Conservation (phyloP, 1,140 invertebrate species). For the Drusus annulatus region DNA sequence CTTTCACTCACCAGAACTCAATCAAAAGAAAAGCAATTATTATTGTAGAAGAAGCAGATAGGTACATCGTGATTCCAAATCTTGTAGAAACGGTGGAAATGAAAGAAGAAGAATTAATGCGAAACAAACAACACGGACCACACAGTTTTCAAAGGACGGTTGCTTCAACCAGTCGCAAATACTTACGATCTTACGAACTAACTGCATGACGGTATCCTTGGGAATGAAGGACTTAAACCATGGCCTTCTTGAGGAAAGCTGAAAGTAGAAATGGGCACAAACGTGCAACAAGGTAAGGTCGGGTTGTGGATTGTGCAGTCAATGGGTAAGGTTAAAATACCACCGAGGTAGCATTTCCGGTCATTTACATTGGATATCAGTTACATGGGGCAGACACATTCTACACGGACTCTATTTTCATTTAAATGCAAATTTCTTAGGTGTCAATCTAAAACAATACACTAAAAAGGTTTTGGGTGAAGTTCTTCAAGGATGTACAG, state of each 20-base stretch:
- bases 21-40: slow-evolving; percentile 9
- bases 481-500: too few relatives aligned
- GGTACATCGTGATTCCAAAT: background rate
- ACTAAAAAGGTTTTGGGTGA: too few relatives aligned
- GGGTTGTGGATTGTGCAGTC: slow-evolving; percentile 1
- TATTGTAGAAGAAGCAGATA: slow-evolving; percentile 41
- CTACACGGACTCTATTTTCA: too few relatives aligned
- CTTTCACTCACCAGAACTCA: background rate
- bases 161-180: slow-evolving; percentile 31
- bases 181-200: slow-evolving; percentile 74
- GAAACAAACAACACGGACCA: slow-evolving; percentile 26
- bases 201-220: slow-evolving; percentile 64
- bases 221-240: slow-evolving; percentile 71
- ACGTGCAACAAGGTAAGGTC: slow-evolving; percentile 45
- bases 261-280: slow-evolving; percentile 69
- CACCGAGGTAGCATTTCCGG: background rate
- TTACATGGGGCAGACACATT: too few relatives aligned
- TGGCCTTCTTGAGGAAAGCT: slow-evolving; percentile 84
- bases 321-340: slow-evolving; percentile 6
- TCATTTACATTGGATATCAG: background rate
- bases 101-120: slow-evolving; percentile 41
- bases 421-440: too few relatives aligned
- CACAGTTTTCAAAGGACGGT: slow-evolving; percentile 10
- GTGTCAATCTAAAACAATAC: too few relatives aligned
- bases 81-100: slow-evolving; percentile 47